Evolutionary conservation across 2,888 invertebrate species (phyloP).

Genomic region (Callosobruchus maculatus): DNA sequence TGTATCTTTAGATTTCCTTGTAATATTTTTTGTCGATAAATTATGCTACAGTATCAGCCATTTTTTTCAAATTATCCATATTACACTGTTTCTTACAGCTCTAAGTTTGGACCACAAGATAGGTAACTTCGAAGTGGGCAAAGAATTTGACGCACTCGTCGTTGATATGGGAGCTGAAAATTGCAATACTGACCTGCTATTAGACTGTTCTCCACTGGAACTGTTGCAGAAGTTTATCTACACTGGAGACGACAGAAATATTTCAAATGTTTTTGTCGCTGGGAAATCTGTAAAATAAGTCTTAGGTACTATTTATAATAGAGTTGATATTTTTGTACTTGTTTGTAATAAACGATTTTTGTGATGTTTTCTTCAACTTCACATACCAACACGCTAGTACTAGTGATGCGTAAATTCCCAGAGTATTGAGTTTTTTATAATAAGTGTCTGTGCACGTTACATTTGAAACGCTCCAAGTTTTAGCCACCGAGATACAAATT

Average conservation of each 20-base stretch:
- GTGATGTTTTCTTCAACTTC: too few relatives aligned
- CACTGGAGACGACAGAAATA: slow-evolving; percentile 80
- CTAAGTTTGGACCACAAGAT: slow-evolving; percentile 67
- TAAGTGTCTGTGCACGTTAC: too few relatives aligned
- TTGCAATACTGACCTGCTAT: slow-evolving; percentile 53
- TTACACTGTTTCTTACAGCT: slow-evolving; percentile 58
- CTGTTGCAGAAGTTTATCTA: slow-evolving; percentile 74
- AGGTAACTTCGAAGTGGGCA: slow-evolving; percentile 77
- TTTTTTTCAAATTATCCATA: too few relatives aligned
- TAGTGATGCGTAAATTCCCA: too few relatives aligned
- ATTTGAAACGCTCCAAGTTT: too few relatives aligned
- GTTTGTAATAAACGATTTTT: background rate
- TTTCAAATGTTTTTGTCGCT: slow-evolving; percentile 70
- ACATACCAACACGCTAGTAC: too few relatives aligned
- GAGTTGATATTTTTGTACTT: background rate
- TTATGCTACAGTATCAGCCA: too few relatives aligned
- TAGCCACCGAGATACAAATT: too few relatives aligned
- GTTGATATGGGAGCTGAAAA: slow-evolving; percentile 60
- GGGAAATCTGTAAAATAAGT: slow-evolving; percentile 57
- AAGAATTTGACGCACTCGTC: slow-evolving; percentile 83
- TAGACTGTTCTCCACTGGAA: slow-evolving; percentile 54
- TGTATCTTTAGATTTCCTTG: too few relatives aligned
- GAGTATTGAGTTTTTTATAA: too few relatives aligned
- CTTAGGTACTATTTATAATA: background rate
- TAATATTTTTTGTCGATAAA: too few relatives aligned